Conservation (phyloP, 1,140 invertebrate species). For the Apis cerana region DNA sequence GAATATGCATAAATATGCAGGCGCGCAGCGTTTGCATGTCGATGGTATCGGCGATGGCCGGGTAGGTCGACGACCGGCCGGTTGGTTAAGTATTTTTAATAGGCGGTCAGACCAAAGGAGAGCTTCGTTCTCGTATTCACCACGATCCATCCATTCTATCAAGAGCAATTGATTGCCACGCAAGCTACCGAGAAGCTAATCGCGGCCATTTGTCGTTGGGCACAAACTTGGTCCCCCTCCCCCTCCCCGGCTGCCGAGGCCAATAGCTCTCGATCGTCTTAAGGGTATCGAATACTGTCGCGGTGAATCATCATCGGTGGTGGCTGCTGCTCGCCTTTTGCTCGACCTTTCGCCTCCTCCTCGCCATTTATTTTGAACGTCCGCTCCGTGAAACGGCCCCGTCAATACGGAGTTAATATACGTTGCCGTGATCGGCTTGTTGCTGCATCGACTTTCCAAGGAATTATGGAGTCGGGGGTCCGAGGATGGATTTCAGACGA, state of each 20-base stretch:
- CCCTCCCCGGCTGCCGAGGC: too few species aligned
- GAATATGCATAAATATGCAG: slow-evolving; percentile 36
- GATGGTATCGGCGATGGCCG: slow-evolving; percentile 52
- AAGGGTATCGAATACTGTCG: too few species aligned
- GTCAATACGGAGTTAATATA: neutral
- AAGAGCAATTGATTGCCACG: slow-evolving; percentile 70
- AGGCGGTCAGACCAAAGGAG: slow-evolving; percentile 66
- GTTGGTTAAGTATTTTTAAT: slow-evolving; percentile 74
- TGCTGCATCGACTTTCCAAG: neutral
- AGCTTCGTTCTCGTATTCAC: slow-evolving; percentile 59
- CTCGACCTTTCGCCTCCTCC: neutral
- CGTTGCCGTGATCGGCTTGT: neutral
- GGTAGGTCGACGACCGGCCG: slow-evolving; percentile 65
- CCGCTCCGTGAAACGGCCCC: neutral
- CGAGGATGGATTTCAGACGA: neutral
- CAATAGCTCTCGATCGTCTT: too few species aligned
- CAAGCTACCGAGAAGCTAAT: slow-evolving; percentile 57
- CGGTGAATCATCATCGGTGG: slow-evolving; percentile 7
- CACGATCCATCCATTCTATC: slow-evolving; percentile 60
- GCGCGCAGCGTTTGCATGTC: slow-evolving; percentile 67
- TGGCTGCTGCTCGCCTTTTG: too few species aligned
- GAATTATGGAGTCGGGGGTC: neutral
- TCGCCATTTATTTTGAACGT: neutral
- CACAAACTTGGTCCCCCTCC: too few species aligned
- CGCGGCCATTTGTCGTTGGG: slow-evolving; percentile 23